Conservation (phyloP, 2,888 invertebrate genomes). For the Papilio gigon region DNA sequence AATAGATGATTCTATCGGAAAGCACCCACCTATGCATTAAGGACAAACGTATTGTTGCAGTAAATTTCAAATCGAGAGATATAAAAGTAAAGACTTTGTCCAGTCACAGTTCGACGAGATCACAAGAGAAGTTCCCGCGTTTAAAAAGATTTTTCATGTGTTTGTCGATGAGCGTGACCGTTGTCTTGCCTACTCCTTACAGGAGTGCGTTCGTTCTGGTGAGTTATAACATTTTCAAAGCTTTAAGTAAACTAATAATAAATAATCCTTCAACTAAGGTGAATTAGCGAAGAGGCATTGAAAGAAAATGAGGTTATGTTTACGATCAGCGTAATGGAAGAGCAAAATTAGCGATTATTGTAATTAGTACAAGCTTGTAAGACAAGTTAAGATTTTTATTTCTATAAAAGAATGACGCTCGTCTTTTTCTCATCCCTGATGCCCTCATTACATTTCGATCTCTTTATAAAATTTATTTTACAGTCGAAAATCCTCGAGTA, state of each 20-base stretch:
- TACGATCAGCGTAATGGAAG: background rate
- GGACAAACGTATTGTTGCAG: constrained; percentile 53
- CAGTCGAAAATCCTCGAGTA: constrained; percentile 84
- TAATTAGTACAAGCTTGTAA: no score
- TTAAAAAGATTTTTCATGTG: constrained; percentile 77
- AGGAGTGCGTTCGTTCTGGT: constrained; percentile 75
- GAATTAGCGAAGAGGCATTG: no score
- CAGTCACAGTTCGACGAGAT: constrained; percentile 77
- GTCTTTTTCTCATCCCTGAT: no score
- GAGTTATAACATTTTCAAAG: constrained; percentile 45
- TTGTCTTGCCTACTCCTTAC: constrained; percentile 75
- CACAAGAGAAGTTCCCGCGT: constrained; percentile 73
- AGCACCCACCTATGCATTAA: background rate
- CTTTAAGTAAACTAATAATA: no score
- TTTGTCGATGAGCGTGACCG: constrained; percentile 78
- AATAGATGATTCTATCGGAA: background rate
- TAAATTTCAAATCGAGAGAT: constrained; percentile 68
- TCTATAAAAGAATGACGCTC: no score
- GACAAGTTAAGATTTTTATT: no score
- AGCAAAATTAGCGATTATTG: no score
- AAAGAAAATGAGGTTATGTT: no score
- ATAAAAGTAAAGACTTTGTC: constrained; percentile 74
- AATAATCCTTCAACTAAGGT: no score
- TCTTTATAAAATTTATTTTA: no score
- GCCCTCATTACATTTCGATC: no score